Percentiles rank a stretch among this genome's conserved stretches.
phyloP scores from a whole-genome alignment of 2,888 invertebrate genomes.

The Lapara coniferarum region DNA sequence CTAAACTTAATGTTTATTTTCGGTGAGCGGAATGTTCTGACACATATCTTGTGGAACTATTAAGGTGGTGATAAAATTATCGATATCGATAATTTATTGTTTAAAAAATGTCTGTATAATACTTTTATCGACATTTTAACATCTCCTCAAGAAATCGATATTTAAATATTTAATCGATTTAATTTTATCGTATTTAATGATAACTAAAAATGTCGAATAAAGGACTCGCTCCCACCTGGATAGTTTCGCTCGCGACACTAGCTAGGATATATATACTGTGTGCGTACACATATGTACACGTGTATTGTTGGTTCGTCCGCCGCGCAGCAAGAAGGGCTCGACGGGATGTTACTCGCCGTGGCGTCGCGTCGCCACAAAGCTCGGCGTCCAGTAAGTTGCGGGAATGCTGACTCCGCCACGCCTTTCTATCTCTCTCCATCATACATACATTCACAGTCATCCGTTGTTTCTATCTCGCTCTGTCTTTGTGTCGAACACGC shows the following conservation, averaged over 20 bases:
- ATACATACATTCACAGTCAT: constrained; percentile 65
- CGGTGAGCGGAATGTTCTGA: constrained; percentile 46
- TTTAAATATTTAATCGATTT: not conserved
- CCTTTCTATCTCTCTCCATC: constrained; percentile 65
- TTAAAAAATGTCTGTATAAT: not conserved
- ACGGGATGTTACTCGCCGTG: constrained; percentile 94
- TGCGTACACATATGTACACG: constrained; percentile 68
- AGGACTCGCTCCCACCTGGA: constrained; percentile 46
- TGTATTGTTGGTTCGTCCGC: constrained; percentile 67
- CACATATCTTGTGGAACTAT: constrained; percentile 41
- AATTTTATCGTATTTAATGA: not conserved
- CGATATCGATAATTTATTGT: not conserved
- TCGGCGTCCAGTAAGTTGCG: constrained; percentile 96
- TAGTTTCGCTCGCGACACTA: constrained; percentile 44
- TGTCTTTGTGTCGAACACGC: constrained; percentile 42
- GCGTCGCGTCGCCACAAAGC: constrained; percentile 96
- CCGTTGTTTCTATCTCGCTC: constrained; percentile 47
- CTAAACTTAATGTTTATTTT: constrained; percentile 56
- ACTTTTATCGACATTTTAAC: not conserved
- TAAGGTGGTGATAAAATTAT: constrained; percentile 37
- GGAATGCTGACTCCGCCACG: constrained; percentile 64
- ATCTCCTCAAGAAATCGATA: too few species aligned
- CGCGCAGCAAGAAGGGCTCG: constrained; percentile 85
- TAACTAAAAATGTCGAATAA: not conserved
- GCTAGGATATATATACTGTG: constrained; percentile 15